Evolutionary conservation across 2,113 vertebrate genomes (phyloP), one percentile per base, ranked within the genome.

Genomic region (Pelecanoides urinatrix): DNA sequence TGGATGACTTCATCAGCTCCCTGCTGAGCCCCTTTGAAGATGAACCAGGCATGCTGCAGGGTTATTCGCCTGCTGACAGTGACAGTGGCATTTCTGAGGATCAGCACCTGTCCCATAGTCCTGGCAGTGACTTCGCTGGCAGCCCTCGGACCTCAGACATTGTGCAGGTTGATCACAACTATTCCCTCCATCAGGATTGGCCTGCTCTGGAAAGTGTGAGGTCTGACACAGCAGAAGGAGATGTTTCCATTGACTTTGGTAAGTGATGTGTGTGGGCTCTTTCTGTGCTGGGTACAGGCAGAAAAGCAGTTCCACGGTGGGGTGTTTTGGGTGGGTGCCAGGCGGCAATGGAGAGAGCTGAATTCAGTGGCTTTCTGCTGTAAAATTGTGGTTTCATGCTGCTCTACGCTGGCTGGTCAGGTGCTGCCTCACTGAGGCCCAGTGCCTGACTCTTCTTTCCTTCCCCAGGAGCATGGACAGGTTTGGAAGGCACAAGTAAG

Each of bases 121-220:
- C 71, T 27, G 29, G 16, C 49, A 73, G 68, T 3, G 17, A 11
- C 13, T 55, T 53, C 62, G n/a, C 53, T 7, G 13, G 30, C 62
- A 98, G 97, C 62, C 97, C 97, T n/a, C 58, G 74, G 25, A 80
- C 91, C 67, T 97, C 86, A 17, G 98, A 98, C 10, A 70, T 93
- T 6, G 97, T 98, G 55, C 97, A 97, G 38, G 85, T 98, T 6
- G 99, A 99, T 89, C 99, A 99, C 97, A 98, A 97, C 94, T 99
- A 99, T 97, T 99, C 98, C 36, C 91, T 99, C 61, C 95, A 96
- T 29, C 94, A 15, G 29, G 47, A 55, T 1, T 65, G 27, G 23
- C 27, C 32, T 7, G 7, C 3, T 8, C 97, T 98, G 94, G 97
- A 98, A 96, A 98, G 98, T 5, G 97, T 98, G 85, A 97, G 95